Conservation (phyloP, 2,113 vertebrate genomes). For the Phyllostomus discolor region DNA sequence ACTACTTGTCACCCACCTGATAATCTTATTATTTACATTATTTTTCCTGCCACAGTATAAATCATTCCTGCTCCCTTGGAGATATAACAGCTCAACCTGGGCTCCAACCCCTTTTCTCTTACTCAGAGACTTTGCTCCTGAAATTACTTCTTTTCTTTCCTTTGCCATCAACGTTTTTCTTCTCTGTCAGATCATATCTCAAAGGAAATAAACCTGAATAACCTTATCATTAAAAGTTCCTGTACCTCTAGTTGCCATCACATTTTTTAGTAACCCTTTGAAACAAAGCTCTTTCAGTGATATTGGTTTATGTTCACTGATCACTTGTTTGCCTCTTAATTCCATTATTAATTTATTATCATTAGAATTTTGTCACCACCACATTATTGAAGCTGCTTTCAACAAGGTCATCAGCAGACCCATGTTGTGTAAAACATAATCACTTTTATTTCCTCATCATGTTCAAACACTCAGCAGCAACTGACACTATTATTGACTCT, state of each 20-base stretch:
- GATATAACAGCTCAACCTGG: neutral
- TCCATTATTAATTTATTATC: neutral
- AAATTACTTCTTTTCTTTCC: neutral
- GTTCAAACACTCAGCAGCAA: neutral
- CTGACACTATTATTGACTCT: neutral
- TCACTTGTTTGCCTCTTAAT: neutral
- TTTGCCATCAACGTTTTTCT: neutral
- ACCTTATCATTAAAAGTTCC: neutral
- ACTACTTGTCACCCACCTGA: neutral
- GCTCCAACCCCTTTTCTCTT: neutral
- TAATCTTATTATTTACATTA: neutral
- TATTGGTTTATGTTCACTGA: neutral
- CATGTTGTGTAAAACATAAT: neutral
- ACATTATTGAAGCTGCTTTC: neutral
- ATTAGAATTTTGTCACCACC: neutral
- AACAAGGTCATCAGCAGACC: neutral
- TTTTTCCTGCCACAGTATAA: neutral
- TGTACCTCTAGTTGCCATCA: neutral
- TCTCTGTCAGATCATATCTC: neutral
- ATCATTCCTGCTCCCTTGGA: neutral
- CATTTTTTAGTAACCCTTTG: neutral
- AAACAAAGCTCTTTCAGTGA: neutral
- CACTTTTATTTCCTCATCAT: neutral
- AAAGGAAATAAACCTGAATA: neutral
- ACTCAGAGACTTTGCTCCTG: neutral